Conservation (phyloP, 2,888 invertebrate species). For the Ophioninae sp. region DNA sequence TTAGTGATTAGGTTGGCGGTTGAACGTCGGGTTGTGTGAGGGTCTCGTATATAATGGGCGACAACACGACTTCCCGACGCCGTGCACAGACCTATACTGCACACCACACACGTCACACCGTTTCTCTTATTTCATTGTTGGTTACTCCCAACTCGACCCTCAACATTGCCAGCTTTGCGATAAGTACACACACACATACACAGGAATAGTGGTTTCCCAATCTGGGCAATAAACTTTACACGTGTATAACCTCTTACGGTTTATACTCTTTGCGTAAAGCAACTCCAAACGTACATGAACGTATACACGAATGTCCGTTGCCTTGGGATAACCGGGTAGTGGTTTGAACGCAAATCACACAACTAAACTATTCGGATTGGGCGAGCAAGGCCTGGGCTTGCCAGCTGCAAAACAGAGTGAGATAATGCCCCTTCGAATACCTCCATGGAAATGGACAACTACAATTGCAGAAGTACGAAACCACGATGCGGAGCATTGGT, state of each 20-base stretch:
- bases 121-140: constrained; percentile 39
- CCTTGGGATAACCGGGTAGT: constrained; percentile 34
- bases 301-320: constrained; percentile 20
- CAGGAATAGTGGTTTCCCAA: constrained; percentile 40
- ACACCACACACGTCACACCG: constrained; percentile 31
- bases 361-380: constrained; percentile 36
- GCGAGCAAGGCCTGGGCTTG: constrained; percentile 36
- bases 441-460: constrained; percentile 54
- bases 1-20: constrained; percentile 63
- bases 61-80: constrained; percentile 45
- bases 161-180: constrained; percentile 6
- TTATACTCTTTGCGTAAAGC: constrained; percentile 38
- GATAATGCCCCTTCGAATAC: constrained; percentile 61
- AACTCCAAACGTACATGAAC: not conserved
- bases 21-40: constrained; percentile 54
- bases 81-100: constrained; percentile 11
- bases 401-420: constrained; percentile 49
- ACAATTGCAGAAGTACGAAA: constrained; percentile 32
- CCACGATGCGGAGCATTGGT: constrained; percentile 18
- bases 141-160: not conserved
- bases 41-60: constrained; percentile 46
- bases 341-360: constrained; percentile 53
- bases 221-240: constrained; percentile 59
- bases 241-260: constrained; percentile 49
- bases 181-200: constrained; percentile 13